A percentile compares a stretch with the other conserved stretches of the same genome.
Conservation (phyloP, 2,797 vertebrate genomes). For the Onychomys torridus region DNA sequence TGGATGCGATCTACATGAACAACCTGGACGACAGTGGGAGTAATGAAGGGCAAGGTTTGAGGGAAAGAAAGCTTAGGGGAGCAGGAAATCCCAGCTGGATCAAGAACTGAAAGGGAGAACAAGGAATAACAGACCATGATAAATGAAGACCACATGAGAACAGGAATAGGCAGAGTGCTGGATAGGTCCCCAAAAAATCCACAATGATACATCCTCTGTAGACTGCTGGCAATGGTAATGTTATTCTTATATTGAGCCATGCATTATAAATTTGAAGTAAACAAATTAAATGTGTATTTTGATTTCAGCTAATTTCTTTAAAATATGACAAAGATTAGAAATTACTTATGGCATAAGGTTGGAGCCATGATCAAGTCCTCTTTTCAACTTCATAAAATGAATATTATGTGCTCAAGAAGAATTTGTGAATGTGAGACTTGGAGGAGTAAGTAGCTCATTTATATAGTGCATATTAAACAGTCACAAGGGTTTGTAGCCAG, state of each 20-base stretch:
- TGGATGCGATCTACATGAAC: no score
- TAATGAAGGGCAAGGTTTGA: no score
- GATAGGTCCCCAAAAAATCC: no score
- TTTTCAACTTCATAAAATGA: not conserved
- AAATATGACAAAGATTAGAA: not conserved
- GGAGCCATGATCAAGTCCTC: not conserved
- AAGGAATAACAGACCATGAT: no score
- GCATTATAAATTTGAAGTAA: not conserved
- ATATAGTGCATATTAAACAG: not conserved
- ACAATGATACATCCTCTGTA: no score
- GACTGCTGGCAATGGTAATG: not conserved
- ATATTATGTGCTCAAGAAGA: not conserved
- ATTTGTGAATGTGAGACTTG: not conserved
- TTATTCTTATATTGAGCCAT: not conserved
- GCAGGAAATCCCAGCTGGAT: no score
- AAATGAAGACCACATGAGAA: no score
- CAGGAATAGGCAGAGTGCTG: no score
- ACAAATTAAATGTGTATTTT: not conserved
- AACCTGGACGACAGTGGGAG: no score
- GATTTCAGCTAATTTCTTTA: not conserved
- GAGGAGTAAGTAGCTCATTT: rapidly evolving
- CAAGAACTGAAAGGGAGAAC: no score
- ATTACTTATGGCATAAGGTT: not conserved
- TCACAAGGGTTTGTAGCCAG: not conserved
- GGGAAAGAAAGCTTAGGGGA: no score